Conservation (phyloP, 1,140 invertebrate genomes). For the Yoshiicerus persimilis region DNA sequence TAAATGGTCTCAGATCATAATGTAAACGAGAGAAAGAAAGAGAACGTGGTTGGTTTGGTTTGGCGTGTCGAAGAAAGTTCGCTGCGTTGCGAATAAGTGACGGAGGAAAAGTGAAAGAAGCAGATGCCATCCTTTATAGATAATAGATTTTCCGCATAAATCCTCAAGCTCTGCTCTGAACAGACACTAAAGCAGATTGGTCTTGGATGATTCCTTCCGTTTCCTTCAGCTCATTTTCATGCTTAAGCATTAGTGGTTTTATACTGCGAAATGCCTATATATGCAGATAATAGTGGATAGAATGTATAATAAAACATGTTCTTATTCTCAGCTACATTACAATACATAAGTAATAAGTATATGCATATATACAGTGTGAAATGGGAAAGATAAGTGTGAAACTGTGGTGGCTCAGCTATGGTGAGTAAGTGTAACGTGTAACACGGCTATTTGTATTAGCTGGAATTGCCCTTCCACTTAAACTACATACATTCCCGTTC, state of each 20-base stretch:
- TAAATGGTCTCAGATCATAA: constrained; percentile 11
- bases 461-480: background rate
- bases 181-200: constrained; percentile 15
- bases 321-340: background rate
- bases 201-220: background rate
- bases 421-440: background rate
- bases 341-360: background rate
- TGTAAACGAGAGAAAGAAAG: background rate
- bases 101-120: constrained; percentile 1
- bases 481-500: background rate
- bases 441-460: background rate
- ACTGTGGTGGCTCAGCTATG: background rate
- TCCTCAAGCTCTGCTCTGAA: background rate
- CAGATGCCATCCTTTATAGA: constrained; percentile 22
- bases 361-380: background rate
- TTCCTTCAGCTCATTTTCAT: background rate
- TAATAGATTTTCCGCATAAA: constrained; percentile 23
- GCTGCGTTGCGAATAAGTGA: background rate
- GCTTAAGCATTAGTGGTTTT: background rate
- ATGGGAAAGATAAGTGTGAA: background rate
- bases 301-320: background rate
- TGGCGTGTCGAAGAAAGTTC: background rate
- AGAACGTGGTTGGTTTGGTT: background rate
- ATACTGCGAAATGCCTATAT: background rate
- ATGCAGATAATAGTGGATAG: no score